Evolutionary conservation across 2,888 invertebrate species (phyloP), one percentile per base, ranked within the genome.

Genomic region (Clusia tigrina): DNA sequence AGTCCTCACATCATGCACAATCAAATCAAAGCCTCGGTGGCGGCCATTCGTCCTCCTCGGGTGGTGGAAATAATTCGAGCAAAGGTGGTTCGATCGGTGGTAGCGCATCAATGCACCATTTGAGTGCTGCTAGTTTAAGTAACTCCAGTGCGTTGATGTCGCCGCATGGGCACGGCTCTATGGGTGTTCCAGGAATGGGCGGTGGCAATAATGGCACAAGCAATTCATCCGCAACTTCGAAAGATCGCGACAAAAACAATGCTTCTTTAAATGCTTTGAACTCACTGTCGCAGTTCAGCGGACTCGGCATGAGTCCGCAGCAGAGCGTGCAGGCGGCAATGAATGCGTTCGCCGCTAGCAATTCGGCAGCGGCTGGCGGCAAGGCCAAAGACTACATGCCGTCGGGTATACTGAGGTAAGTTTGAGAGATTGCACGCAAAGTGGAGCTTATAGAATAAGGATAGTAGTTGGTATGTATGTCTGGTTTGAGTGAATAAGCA

Each of bases 291-390:
- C 84, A 84, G 64, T 78, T 84, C 25, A 82, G 84, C 15, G 79
- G 80, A 17, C 66, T 83, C 26, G 83, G 84, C 17, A 78, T 84
- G 68, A 83, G 80, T 68, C 82, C 84, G 2, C 82, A 82, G 66
- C 84, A 84, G 64, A 83, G 83, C 73, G 82, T 84, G 71, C 83
- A 83, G 71, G 84, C 84, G 48, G 84, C 84, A 1, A 84, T 84
- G 84, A 84, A 83, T 74, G 84, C 83, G 1, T 82, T 82, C 69
- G 79, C 83, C 15, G 84, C 83, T 2, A 83, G 82, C 58, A 78
- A 81, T 32, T 77, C 80, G 5, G 77, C 69, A 9, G 67, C 64
- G 58, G 76, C 63, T 48, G 77, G 54, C 26, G 71, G 32, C 53
- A 76, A 2, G 25, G 71, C 64, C 62, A 83, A 83, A 71, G 83